These are phyloP conservation scores for Archips crataeganus DNA, from an alignment of 2,888 invertebrate species.

Conservation along the genomic window DNA sequence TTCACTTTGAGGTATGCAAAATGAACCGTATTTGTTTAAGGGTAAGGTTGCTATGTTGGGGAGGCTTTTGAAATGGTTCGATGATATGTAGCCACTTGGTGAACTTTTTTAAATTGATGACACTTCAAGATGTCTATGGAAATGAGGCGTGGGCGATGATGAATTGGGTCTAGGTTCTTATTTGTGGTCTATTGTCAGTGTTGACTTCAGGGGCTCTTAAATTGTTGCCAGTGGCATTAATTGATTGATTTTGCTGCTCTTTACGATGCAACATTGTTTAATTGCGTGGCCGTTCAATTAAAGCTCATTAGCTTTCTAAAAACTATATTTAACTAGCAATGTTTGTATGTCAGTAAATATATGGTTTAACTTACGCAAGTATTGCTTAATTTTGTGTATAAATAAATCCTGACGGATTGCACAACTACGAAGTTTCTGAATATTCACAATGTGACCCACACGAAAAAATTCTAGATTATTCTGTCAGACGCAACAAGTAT, in stretches of 20 bases:
- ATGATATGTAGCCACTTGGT: conserved; percentile 40
- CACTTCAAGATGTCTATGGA: conserved; percentile 34
- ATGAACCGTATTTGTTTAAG: background rate
- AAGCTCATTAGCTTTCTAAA: background rate
- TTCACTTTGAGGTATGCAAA: background rate
- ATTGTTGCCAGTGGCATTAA: conserved; percentile 21
- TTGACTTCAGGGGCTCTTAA: conserved; percentile 19
- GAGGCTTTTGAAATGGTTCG: conserved; percentile 29
- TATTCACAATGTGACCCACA: no score
- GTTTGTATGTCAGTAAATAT: background rate
- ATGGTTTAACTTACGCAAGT: no score
- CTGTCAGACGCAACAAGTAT: no score
- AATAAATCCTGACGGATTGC: no score
- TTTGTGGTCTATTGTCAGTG: conserved; percentile 11
- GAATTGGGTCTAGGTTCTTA: conserved; percentile 18
- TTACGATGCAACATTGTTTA: background rate
- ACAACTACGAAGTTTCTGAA: no score
- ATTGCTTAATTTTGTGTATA: no score
- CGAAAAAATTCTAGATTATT: no score
- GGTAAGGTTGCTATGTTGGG: background rate
- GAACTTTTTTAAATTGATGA: conserved; percentile 46
- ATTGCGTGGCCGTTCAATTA: background rate
- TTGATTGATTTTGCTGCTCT: background rate
- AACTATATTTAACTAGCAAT: background rate
- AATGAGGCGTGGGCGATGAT: conserved; percentile 25